Evolutionary conservation across 2,113 vertebrate genomes (phyloP).

Genomic region (Centropus unirufus): DNA sequence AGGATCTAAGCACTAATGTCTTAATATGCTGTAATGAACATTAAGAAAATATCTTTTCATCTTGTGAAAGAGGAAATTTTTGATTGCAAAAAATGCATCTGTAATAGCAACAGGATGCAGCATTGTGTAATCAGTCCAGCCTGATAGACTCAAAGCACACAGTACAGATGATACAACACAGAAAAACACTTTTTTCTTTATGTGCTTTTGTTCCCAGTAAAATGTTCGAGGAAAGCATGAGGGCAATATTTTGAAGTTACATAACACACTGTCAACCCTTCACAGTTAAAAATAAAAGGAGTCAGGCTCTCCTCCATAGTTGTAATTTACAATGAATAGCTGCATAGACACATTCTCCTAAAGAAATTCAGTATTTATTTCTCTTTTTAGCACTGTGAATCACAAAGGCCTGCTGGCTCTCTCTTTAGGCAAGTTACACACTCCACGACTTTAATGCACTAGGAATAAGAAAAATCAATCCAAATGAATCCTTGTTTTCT

Average conservation of each 20-base stretch:
- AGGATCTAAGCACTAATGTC: constrained; percentile 20
- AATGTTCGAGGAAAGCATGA: constrained; percentile 19
- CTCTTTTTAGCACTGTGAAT: constrained; percentile 38
- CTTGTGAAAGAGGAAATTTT: constrained; percentile 10
- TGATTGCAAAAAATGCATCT: constrained; percentile 23
- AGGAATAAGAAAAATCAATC: background rate
- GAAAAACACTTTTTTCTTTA: background rate
- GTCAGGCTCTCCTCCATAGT: constrained; percentile 21
- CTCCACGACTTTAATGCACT: background rate
- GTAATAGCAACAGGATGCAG: background rate
- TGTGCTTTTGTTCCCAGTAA: constrained; percentile 3
- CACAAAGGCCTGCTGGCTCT: background rate
- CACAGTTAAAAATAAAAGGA: constrained; percentile 43
- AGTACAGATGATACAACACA: background rate
- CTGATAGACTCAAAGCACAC: background rate
- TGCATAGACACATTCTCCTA: background rate
- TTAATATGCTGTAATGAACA: constrained; percentile 36
- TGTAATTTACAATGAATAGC: constrained; percentile 18
- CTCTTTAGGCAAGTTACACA: background rate
- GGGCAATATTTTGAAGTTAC: constrained; percentile 46
- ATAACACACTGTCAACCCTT: constrained; percentile 42
- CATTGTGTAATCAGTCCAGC: background rate
- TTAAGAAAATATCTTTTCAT: constrained; percentile 55
- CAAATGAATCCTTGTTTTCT: background rate
- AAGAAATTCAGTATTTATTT: constrained; percentile 20